Evolutionary conservation across 1,140 invertebrate genomes (phyloP).

Genomic region (Lycorma delicatula): DNA sequence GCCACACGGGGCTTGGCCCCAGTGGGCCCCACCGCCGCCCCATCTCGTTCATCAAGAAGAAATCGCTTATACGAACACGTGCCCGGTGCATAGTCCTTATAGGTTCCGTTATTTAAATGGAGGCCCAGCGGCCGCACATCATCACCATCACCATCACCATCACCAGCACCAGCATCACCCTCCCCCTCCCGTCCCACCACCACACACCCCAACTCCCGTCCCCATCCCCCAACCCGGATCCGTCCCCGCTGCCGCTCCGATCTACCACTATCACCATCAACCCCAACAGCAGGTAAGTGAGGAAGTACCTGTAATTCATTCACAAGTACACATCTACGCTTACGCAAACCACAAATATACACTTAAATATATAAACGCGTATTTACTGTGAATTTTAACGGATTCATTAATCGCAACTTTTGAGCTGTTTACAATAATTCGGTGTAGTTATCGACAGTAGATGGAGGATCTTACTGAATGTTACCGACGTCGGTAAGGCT

Average conservation of each 20-base stretch:
- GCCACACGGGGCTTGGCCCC: slow-evolving; percentile 22
- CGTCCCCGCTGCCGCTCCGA: slow-evolving; percentile 16
- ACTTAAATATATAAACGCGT: too few species aligned
- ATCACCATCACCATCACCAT: slow-evolving; percentile 30
- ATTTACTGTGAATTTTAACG: too few species aligned
- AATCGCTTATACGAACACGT: slow-evolving; percentile 30
- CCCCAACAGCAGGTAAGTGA: too few species aligned
- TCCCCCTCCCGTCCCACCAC: slow-evolving; percentile 21
- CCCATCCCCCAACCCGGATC: slow-evolving; percentile 23
- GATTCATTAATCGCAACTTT: too few species aligned
- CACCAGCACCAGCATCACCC: slow-evolving; percentile 22
- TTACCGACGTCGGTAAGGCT: too few species aligned
- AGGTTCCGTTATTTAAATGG: slow-evolving; percentile 50
- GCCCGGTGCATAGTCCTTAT: slow-evolving; percentile 55
- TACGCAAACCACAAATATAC: too few species aligned
- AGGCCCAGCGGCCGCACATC: slow-evolving; percentile 42
- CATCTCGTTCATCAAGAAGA: slow-evolving; percentile 12
- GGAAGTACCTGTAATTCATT: too few species aligned
- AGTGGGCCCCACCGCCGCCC: slow-evolving; percentile 15
- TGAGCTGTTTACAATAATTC: too few species aligned
- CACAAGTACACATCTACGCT: too few species aligned
- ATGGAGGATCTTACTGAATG: too few species aligned
- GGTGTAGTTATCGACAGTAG: too few species aligned
- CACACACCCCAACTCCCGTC: slow-evolving; percentile 35
- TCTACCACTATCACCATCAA: background rate